Conservation (phyloP, 2,888 invertebrate genomes). For the Lithosia quadra region DNA sequence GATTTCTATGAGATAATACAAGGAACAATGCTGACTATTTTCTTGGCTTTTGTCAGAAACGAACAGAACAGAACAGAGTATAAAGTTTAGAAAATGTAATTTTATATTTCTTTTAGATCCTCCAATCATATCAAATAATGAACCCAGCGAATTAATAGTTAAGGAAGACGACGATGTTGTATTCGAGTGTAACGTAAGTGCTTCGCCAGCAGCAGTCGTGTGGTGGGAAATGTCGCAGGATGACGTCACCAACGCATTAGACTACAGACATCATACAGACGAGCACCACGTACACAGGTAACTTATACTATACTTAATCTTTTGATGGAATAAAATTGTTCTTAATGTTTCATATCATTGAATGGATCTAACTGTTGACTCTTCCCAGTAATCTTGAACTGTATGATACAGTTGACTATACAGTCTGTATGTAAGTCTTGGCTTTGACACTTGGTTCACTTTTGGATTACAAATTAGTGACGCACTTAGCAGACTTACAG, state of each 20-base stretch:
- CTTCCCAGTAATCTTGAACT: not conserved
- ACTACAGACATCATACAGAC: constrained; percentile 63
- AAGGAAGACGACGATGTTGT: constrained; percentile 61
- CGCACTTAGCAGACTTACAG: not conserved
- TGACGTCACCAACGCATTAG: constrained; percentile 59
- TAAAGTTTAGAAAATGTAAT: not conserved
- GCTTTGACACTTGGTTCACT: not conserved
- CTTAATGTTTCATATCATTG: not conserved
- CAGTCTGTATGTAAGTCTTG: no score
- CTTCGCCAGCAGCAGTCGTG: constrained; percentile 66
- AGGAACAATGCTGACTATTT: not conserved
- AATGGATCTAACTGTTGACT: not conserved
- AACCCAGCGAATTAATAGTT: constrained; percentile 49
- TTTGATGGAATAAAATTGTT: not conserved
- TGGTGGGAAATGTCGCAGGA: constrained; percentile 70
- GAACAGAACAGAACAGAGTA: no score
- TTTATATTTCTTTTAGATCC: constrained; percentile 57
- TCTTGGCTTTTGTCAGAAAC: no score
- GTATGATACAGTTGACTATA: no score
- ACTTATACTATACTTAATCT: not conserved
- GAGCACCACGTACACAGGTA: constrained; percentile 64
- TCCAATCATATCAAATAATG: constrained; percentile 63
- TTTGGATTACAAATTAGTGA: not conserved
- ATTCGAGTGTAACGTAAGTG: constrained; percentile 69
- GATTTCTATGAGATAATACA: not conserved